phyloP scores from a whole-genome alignment of 2,797 vertebrate species.

The Picus viridis region DNA sequence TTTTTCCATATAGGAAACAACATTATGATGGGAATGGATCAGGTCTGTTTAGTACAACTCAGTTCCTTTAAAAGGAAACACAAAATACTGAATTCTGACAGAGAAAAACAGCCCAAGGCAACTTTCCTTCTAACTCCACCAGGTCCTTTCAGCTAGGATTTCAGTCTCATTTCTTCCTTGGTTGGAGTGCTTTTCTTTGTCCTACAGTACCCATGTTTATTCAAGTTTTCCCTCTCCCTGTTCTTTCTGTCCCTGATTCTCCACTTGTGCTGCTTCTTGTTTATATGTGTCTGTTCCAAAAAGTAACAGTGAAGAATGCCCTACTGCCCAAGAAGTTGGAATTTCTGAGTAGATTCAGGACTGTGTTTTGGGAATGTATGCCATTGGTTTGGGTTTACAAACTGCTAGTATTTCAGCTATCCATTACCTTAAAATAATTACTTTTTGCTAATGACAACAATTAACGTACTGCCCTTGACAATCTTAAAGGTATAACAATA shows the following conservation, averaged over 20 bases:
- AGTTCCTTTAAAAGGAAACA: neutral
- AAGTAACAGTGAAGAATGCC: neutral
- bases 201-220: neutral
- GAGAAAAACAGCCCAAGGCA: neutral
- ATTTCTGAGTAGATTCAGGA: neutral
- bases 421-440: neutral
- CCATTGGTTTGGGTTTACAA: neutral
- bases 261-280: neutral
- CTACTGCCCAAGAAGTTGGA: neutral
- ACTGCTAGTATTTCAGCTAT: neutral
- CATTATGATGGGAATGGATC: neutral
- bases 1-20: neutral
- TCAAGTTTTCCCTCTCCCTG: neutral
- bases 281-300: neutral
- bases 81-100: neutral
- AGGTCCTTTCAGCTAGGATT: neutral
- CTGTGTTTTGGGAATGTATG: neutral
- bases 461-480: neutral
- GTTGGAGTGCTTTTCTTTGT: neutral
- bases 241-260: neutral
- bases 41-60: neutral
- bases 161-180: neutral
- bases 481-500: neutral
- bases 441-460: neutral
- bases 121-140: neutral